Evolutionary conservation across 2,113 vertebrate genomes (phyloP).

Genomic region (Tachysurus vachellii): DNA sequence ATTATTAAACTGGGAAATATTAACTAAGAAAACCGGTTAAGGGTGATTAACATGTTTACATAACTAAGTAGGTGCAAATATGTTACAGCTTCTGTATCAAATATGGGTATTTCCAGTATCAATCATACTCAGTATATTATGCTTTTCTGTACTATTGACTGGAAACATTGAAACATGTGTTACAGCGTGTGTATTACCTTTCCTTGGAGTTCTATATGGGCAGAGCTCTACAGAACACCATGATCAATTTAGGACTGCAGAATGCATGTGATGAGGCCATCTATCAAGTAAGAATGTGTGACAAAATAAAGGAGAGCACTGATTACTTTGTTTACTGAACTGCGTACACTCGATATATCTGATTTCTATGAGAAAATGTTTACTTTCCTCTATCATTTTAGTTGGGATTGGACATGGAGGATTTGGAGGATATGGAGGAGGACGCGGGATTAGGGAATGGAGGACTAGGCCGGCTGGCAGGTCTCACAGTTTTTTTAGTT

Average conservation of each 20-base stretch:
- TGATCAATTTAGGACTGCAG: slow-evolving; percentile 96
- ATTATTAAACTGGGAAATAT: not conserved
- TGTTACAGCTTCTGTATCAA: not conserved
- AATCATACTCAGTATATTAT: not conserved
- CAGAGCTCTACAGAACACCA: slow-evolving; percentile 91
- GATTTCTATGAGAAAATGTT: not conserved
- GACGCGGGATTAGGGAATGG: slow-evolving; percentile 96
- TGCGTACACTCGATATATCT: not conserved
- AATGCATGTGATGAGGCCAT: slow-evolving; percentile 94
- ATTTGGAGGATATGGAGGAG: slow-evolving; percentile 96
- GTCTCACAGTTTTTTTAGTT: slow-evolving; percentile 65
- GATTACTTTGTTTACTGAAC: slow-evolving; percentile 1
- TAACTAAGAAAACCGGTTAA: not conserved
- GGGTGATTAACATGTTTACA: not conserved
- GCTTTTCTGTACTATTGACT: not conserved
- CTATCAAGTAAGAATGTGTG: slow-evolving; percentile 81
- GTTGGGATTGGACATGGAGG: slow-evolving; percentile 96
- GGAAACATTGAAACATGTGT: not conserved
- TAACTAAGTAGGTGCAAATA: not conserved
- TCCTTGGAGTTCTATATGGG: slow-evolving; percentile 99
- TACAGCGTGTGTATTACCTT: slow-evolving; percentile 92
- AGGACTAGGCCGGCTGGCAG: slow-evolving; percentile 91
- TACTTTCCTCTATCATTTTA: slow-evolving; percentile 26
- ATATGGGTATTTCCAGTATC: not conserved
- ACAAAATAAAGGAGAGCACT: not conserved